These are phyloP conservation scores for Psittacula echo DNA, from an alignment of 2,797 vertebrate species.

Conservation along the genomic window DNA sequence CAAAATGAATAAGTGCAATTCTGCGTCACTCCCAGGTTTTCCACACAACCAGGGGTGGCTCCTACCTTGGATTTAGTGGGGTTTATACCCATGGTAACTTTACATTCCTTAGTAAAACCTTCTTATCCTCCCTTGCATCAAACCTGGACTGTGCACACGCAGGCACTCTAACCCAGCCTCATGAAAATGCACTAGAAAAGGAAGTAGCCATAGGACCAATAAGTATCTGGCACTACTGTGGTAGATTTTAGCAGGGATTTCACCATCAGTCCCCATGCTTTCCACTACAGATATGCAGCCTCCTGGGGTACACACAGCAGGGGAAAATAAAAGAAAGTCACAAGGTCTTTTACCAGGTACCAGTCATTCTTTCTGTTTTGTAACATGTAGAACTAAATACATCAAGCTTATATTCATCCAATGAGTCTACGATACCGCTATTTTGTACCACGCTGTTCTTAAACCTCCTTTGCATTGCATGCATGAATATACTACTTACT, in stretches of 20 bases:
- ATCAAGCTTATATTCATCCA: background rate
- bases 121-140: background rate
- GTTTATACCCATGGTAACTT: background rate
- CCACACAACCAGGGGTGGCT: background rate
- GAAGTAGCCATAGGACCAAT: background rate
- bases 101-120: background rate
- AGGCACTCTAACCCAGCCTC: background rate
- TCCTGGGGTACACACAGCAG: background rate
- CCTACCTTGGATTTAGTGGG: background rate
- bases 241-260: background rate
- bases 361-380: background rate
- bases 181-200: background rate
- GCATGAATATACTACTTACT: background rate
- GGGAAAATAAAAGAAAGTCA: background rate
- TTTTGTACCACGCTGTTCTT: background rate
- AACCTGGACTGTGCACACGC: background rate
- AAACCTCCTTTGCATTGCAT: background rate
- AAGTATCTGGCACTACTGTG: background rate
- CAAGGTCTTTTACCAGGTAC: background rate
- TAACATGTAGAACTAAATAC: background rate
- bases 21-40: background rate
- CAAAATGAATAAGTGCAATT: background rate
- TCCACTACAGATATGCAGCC: background rate
- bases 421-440: background rate
- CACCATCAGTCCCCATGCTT: background rate